Percentiles rank a stretch among this genome's conserved stretches.
Evolutionary conservation across 64 coral and sea anemone species (phyloP).

Genomic region (Acropora yongei): DNA sequence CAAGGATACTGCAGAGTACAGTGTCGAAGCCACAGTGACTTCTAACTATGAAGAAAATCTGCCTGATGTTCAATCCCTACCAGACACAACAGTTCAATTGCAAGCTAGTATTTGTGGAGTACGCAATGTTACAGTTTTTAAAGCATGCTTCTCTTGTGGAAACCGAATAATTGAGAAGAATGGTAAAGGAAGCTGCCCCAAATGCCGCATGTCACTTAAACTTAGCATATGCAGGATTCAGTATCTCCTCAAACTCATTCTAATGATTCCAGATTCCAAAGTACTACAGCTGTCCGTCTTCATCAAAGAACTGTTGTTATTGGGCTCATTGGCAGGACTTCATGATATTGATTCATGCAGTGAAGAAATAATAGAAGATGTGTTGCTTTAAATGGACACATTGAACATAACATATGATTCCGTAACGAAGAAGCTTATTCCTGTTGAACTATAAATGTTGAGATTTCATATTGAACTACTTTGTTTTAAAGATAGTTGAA

Average conservation of each 20-base stretch:
- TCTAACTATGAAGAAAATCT: slow-evolving; percentile 8
- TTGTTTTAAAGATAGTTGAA: neutral
- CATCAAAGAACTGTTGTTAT: slow-evolving; percentile 22
- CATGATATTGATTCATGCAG: slow-evolving; percentile 36
- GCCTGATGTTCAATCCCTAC: neutral
- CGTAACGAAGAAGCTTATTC: neutral
- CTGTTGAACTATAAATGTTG: neutral
- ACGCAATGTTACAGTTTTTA: slow-evolving; percentile 45
- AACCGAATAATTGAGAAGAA: slow-evolving; percentile 53
- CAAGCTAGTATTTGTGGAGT: slow-evolving; percentile 43
- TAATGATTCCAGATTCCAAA: slow-evolving; percentile 52
- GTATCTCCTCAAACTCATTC: slow-evolving; percentile 42
- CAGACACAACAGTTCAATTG: slow-evolving; percentile 35
- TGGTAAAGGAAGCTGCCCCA: slow-evolving; percentile 57
- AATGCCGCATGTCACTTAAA: slow-evolving; percentile 54
- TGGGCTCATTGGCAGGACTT: slow-evolving; percentile 5
- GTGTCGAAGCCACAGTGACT: neutral
- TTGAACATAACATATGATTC: slow-evolving; percentile 29
- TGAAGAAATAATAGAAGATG: slow-evolving; percentile 46
- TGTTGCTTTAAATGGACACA: slow-evolving; percentile 20
- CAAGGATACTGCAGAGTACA: slow-evolving; percentile 15
- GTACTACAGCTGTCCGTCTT: slow-evolving; percentile 54
- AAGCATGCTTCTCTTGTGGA: slow-evolving; percentile 51
- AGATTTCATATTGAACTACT: neutral
- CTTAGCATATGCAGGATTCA: slow-evolving; percentile 27